Conservation (phyloP, 2,113 vertebrate species). For the Halichoerus grypus region DNA sequence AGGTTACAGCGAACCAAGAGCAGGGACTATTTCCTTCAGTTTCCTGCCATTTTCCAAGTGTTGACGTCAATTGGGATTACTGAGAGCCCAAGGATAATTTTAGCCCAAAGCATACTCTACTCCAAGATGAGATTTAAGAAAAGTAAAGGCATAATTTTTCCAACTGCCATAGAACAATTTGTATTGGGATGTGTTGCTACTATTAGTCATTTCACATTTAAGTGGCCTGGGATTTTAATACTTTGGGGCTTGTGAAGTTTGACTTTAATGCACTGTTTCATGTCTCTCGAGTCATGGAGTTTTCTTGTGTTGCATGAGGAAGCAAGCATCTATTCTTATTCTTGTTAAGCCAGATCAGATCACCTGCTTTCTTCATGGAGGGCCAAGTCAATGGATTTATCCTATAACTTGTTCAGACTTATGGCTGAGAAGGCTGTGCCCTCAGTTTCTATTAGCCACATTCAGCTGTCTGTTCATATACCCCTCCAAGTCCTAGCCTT, state of each 20-base stretch:
- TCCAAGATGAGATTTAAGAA: not conserved
- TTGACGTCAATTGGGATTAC: conserved; percentile 13
- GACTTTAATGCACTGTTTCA: not conserved
- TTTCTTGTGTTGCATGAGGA: not conserved
- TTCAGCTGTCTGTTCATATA: not conserved
- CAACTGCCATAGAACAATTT: not conserved
- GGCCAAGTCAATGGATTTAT: not conserved
- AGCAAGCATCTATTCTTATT: not conserved
- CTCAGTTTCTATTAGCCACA: not conserved
- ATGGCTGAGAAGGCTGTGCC: not conserved
- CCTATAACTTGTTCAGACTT: not conserved
- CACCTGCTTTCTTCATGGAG: not conserved
- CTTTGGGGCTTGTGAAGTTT: not conserved
- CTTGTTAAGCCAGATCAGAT: not conserved
- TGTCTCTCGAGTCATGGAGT: not conserved
- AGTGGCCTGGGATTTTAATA: not conserved
- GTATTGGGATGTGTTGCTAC: not conserved
- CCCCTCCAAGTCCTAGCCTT: not conserved
- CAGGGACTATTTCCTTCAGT: not conserved
- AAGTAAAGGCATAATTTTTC: not conserved
- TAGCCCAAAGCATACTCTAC: not conserved
- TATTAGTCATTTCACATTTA: not conserved
- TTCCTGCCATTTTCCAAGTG: conserved; percentile 56
- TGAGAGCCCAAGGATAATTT: conserved; percentile 45
- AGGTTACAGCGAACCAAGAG: not conserved